phyloP scores from a whole-genome alignment of 1,140 invertebrate genomes.

The Heliconius hewitsoni region DNA sequence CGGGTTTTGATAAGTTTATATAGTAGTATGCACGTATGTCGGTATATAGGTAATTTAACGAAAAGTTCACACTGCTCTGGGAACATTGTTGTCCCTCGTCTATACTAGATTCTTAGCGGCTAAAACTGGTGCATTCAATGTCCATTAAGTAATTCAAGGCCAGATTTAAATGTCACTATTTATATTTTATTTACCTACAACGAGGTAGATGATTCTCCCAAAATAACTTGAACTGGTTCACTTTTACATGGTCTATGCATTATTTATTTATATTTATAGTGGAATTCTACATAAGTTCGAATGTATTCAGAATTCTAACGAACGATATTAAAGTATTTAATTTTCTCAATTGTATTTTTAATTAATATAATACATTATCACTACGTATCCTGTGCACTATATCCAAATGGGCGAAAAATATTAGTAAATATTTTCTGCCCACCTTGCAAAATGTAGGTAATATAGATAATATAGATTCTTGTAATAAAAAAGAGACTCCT shows the following conservation, averaged over 20 bases:
- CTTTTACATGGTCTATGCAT: background rate
- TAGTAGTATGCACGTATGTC: background rate
- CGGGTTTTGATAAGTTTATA: background rate
- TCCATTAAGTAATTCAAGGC: constrained; percentile 8
- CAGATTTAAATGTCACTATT: background rate
- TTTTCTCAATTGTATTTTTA: no score
- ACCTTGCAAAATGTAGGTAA: no score
- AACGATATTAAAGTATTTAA: no score
- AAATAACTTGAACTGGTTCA: background rate
- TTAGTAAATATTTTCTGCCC: no score
- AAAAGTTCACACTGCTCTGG: background rate
- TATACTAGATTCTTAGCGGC: background rate
- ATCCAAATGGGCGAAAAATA: no score
- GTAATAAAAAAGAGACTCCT: no score
- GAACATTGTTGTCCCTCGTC: background rate
- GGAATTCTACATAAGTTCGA: background rate
- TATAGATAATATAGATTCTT: no score
- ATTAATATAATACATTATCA: no score
- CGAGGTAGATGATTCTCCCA: background rate
- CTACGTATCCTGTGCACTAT: no score
- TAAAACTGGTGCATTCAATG: background rate
- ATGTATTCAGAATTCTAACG: no score
- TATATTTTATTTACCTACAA: background rate
- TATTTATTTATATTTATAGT: background rate
- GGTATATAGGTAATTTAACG: background rate